These are phyloP conservation scores for Volucella inanis DNA, from an alignment of 2,888 invertebrate genomes.

Conservation along the genomic window DNA sequence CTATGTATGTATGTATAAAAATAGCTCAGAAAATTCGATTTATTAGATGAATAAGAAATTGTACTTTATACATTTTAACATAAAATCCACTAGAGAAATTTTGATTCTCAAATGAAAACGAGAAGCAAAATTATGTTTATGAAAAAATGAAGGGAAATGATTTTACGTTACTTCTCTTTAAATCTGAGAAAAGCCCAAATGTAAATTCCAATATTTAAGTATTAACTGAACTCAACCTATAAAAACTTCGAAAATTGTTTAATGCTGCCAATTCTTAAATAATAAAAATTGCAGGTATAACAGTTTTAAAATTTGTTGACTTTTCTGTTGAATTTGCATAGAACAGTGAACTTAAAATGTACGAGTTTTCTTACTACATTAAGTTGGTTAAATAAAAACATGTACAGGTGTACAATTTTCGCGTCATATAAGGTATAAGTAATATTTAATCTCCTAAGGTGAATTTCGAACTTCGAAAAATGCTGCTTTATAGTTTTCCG, in stretches of 20 bases:
- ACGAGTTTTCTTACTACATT: not conserved
- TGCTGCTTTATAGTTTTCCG: conserved; percentile 27
- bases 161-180: too few relatives aligned
- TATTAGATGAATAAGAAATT: too few relatives aligned
- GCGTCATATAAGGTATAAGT: not conserved
- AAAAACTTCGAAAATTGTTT: not conserved
- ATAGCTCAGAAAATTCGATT: too few relatives aligned
- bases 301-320: conserved; percentile 4
- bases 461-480: conserved; percentile 47
- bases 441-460: not conserved
- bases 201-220: too few relatives aligned
- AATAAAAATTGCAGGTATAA: not conserved
- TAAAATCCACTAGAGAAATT: too few relatives aligned
- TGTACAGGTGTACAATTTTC: not conserved
- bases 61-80: too few relatives aligned
- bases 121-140: too few relatives aligned
- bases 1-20: too few relatives aligned
- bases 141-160: too few relatives aligned
- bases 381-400: not conserved
- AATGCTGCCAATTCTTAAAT: not conserved
- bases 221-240: not conserved
- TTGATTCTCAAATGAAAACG: too few relatives aligned
- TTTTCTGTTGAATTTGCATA: conserved; percentile 11
- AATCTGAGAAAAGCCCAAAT: too few relatives aligned
- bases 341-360: not conserved